These are phyloP conservation scores for Lochmaea crataegi DNA, from an alignment of 2,888 invertebrate species.

Conservation along the genomic window DNA sequence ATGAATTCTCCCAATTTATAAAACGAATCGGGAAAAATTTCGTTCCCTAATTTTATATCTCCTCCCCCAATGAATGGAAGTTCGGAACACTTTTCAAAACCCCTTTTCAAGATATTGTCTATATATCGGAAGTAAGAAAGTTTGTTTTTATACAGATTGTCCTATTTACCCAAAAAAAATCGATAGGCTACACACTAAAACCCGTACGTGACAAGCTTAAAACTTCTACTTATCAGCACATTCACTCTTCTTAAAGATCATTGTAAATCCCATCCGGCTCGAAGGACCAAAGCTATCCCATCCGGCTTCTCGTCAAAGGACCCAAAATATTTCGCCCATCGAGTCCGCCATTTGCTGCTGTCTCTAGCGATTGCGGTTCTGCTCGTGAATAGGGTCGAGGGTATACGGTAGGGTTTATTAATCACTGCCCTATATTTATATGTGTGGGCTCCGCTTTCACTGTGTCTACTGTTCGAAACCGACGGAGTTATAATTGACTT, in stretches of 20 bases:
- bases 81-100: too few species aligned
- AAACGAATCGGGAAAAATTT: too few species aligned
- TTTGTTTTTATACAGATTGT: too few species aligned
- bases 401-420: constrained; percentile 4
- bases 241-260: not conserved
- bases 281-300: not conserved
- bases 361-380: not conserved
- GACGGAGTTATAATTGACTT: constrained; percentile 29
- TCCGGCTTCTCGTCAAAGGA: too few species aligned
- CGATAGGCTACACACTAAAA: too few species aligned
- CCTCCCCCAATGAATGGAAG: too few species aligned
- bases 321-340: too few species aligned
- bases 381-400: constrained; percentile 4
- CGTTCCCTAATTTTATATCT: too few species aligned
- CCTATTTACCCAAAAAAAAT: too few species aligned
- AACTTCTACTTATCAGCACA: not conserved
- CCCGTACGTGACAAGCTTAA: not conserved
- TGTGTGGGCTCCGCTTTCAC: constrained; percentile 5
- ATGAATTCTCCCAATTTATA: too few species aligned
- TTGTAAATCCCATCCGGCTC: constrained; percentile 7
- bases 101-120: too few species aligned
- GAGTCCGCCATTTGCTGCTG: not conserved
- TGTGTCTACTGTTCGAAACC: constrained; percentile 14
- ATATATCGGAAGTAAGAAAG: too few species aligned
- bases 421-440: constrained; percentile 2